phyloP scores from a whole-genome alignment of 2,113 vertebrate genomes.

The Acrocephalus kingi region DNA sequence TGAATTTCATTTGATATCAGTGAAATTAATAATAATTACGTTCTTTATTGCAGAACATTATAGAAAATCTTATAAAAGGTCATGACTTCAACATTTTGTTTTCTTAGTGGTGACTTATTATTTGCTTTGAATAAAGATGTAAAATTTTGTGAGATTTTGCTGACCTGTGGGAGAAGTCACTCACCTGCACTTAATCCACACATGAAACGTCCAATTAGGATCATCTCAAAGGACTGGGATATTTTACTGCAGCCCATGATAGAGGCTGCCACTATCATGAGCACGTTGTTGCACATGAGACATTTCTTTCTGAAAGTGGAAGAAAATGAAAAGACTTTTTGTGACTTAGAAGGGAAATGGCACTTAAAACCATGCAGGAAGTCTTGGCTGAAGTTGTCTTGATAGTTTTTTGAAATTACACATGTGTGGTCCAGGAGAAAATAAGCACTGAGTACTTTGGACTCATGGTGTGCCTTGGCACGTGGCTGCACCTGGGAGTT shows the following conservation, averaged over 20 bases:
- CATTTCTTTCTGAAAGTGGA: constrained; percentile 75
- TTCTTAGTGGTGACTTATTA: not conserved
- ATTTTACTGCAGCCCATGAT: constrained; percentile 76
- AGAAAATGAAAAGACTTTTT: not conserved
- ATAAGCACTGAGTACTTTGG: not conserved
- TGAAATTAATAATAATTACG: not conserved
- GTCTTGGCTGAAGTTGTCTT: not conserved
- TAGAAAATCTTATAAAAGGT: not conserved
- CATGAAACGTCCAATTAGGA: constrained; percentile 76
- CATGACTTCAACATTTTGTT: not conserved
- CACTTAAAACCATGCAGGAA: not conserved
- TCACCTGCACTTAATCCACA: constrained; percentile 79
- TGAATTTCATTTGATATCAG: not conserved
- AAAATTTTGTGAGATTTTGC: not conserved
- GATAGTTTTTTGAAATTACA: not conserved
- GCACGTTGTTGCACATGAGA: constrained; percentile 73
- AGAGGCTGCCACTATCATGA: constrained; percentile 72
- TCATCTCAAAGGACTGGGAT: constrained; percentile 78
- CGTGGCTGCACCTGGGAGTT: not conserved
- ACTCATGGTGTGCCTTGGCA: not conserved
- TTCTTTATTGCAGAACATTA: not conserved
- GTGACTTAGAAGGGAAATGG: not conserved
- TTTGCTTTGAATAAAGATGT: not conserved
- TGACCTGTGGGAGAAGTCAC: not conserved
- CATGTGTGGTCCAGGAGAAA: not conserved